Evolutionary conservation across 2,797 vertebrate genomes (phyloP), one percentile per base, ranked within the genome.

Genomic region (Cygnus olor): DNA sequence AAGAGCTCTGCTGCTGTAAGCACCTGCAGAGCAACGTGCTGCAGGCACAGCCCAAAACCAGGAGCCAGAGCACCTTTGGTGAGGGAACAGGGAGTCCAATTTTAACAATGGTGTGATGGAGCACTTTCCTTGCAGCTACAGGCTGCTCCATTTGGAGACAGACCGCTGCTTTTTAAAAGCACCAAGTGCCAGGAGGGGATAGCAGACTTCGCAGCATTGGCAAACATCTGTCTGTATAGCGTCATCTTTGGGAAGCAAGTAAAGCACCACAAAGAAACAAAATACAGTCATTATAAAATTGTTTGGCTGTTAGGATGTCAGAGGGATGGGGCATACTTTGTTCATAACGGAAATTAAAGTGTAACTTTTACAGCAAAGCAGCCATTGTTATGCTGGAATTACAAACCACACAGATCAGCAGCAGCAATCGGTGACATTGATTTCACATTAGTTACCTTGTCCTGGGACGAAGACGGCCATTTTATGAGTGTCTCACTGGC

Each of bases 381-480:
- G 42, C 49, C 49, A 0, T 15, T 14, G 6, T 36, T 11, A 17
- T 0, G 0, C 21, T 11, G 2, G 45, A 51, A 45, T 4, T n/a
- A 54, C 61, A 57, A 36, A 58, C 47, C 40, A 49, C 2, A 1
- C 38, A 30, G 42, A n/a, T 27, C 36, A 71, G 40, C 25, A 45
- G 22, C 20, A 56, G 66, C 30, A 21, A 53, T 16, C 47, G 30
- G 68, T 0, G 0, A 24, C 60, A 60, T 0, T 5, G 34, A 34
- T 77, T 16, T 64, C 42, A 74, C 44, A 14, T 22, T 8, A 25
- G 63, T 80, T 94, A 94, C 95, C 85, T 94, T 32, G 53, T 70
- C 42, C 70, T 3, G 30, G 58, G 79, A 49, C 0, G 10, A n/a
- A 51, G 72, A 51, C 0, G 0, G 34, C 38, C 58, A 20, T 0